phyloP scores from a whole-genome alignment of 2,888 invertebrate genomes.

The Lasioglossum pauxillum region DNA sequence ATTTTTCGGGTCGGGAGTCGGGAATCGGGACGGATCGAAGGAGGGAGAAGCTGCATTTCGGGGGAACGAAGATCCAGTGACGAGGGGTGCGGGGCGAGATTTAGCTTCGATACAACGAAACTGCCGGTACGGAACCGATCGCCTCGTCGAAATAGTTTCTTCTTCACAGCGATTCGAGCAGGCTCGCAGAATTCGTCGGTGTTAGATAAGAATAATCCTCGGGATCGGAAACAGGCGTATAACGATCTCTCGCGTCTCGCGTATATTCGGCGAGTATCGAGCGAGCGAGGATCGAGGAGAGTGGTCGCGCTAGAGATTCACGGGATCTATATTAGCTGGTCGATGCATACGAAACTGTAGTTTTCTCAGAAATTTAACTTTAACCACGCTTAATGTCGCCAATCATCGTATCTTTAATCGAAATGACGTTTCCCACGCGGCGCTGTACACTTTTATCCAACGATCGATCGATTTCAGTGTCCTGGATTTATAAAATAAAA shows the following conservation, averaged over 20 bases:
- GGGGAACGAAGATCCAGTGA: conserved; percentile 27
- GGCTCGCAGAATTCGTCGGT: conserved; percentile 10
- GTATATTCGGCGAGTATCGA: neutral
- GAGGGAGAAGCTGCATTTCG: conserved; percentile 64
- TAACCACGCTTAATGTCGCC: conserved; percentile 9
- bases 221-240: conserved; percentile 9
- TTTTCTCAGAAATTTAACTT: neutral
- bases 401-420: neutral
- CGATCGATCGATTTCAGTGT: conserved; percentile 16
- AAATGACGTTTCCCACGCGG: conserved; percentile 8
- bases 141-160: conserved; percentile 3
- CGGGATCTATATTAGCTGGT: conserved; percentile 2
- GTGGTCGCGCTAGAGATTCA: neutral
- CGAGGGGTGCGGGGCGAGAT: conserved; percentile 4
- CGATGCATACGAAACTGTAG: conserved; percentile 4
- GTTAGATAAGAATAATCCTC: neutral
- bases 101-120: conserved; percentile 54
- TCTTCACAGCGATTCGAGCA: neutral
- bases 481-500: conserved; percentile 9
- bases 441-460: conserved; percentile 8
- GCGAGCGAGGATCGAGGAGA: conserved; percentile 3
- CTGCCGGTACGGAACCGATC: conserved; percentile 15
- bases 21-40: conserved; percentile 3
- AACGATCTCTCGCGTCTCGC: neutral
- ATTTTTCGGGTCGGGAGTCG: neutral